Percentiles rank a stretch among this genome's conserved stretches.
Evolutionary conservation across 2,113 vertebrate genomes (phyloP).

Genomic region (Chloropsis hardwickii): DNA sequence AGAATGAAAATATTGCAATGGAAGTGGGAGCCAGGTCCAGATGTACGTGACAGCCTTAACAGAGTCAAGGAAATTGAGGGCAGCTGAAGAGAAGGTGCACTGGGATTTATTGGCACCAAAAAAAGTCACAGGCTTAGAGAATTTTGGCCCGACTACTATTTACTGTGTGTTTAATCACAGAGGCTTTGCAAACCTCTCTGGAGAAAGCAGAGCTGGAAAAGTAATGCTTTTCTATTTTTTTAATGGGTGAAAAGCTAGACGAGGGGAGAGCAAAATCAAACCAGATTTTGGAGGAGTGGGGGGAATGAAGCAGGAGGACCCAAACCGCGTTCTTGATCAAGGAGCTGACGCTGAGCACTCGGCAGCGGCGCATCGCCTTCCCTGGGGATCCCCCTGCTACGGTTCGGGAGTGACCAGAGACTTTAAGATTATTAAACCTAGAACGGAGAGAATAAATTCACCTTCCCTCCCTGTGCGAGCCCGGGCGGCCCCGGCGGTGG

Average conservation of each 20-base stretch:
- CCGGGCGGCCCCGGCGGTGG: not conserved
- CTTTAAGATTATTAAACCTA: rapidly evolving
- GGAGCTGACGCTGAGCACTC: rapidly evolving
- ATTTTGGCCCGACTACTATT: slow-evolving; percentile 16
- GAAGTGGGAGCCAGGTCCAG: not conserved
- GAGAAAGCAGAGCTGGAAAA: not conserved
- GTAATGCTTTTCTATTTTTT: not conserved
- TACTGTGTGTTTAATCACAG: slow-evolving; percentile 52
- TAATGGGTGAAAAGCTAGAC: not conserved
- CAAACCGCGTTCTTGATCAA: rapidly evolving
- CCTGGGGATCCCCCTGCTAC: not conserved
- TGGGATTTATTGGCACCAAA: slow-evolving; percentile 37
- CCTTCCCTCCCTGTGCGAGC: rapidly evolving
- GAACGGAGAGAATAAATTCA: rapidly evolving
- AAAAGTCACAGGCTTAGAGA: not conserved
- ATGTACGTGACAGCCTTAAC: slow-evolving; percentile 20
- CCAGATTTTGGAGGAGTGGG: not conserved
- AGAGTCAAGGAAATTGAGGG: slow-evolving; percentile 43
- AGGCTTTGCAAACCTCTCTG: not conserved
- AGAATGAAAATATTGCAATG: not conserved
- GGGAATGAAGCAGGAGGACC: not conserved
- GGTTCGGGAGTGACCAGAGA: rapidly evolving
- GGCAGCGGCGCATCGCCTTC: rapidly evolving
- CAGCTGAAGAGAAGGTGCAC: slow-evolving; percentile 50
- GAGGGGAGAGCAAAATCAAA: not conserved